Base-by-base conservation (phyloP, 2,113 vertebrate species). In the Corydoras sp. region DNA sequence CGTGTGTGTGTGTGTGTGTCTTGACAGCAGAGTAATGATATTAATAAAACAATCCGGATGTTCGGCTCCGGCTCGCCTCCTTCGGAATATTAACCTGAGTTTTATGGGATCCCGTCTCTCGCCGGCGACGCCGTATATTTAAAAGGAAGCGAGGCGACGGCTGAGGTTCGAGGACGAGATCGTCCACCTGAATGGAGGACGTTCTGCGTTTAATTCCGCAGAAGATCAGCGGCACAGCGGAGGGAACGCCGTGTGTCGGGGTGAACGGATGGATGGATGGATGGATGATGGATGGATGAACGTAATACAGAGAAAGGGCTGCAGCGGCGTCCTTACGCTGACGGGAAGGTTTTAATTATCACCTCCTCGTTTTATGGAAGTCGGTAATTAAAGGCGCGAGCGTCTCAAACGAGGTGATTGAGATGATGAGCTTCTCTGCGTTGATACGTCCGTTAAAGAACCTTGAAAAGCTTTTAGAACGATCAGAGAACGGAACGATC, bases 11-110 rank as follows among this genome's bases (percentile, higher is more conserved):
- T 68, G 24, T 59, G 65, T 48, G 54, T 13, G 13, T 12, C 7
- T 49, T 75, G 77, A 72, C 77, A 75, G 77, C n/a, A 65, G 73
- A 79, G 71, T 76, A 75, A 76, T 79, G 65, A 69, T 61, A 72
- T 72, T 75, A 75, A 79, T 76, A 75, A 68, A 76, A 69, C 72
- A 61, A 18, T 53, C 65, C 32, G 55, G 72, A 72, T 12, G 65
- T 12, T 10, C 54, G 1, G 14, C 10, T 56, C 14, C 54, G 54
- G 54, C 12, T 56, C 15, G 51, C 15, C 54, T 56, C 14, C 54
- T 56, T 56, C 7, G 15, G 54, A 56, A 56, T 56, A 56, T 56
- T 56, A 56, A 56, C 54, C 15, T 56, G 1, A 15, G 13, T 56
- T 56, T 56, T 56, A 56, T 56, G 54, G 6, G 54, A 56, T n/a